Base-by-base conservation (phyloP, 2,113 vertebrate genomes). In the Parus major region DNA sequence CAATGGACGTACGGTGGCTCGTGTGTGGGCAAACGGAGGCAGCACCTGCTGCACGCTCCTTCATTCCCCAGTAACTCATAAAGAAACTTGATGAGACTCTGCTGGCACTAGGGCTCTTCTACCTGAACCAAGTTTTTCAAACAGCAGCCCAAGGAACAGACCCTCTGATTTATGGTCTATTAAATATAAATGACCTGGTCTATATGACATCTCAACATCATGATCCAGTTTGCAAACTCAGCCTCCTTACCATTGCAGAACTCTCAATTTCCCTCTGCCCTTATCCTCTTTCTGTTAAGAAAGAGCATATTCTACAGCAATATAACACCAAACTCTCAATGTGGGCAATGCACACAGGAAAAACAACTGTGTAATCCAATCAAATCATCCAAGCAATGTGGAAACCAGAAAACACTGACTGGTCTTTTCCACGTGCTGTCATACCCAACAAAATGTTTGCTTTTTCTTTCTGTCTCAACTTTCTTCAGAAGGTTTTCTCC, bases 1-100 rank as follows among this genome's bases (percentile, higher is more conserved):
- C 46, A 50, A 19, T 0, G 2, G 53, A 10, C 2, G 7, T 1
- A 6, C 1, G 1, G 42, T 11, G 49, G 47, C n/a, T 77, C 8
- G 3, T 33, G n/a, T 0, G 47, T 6, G 66, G n/a, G 41, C 8
- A 22, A 59, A 71, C 7, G 39, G 36, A 66, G 65, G 65, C 18
- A 65, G n/a, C 0, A 8, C 23, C 63, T 82, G 33, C 42, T 39
- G 6, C 28, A 36, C 1, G 2, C 8, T 24, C 47, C 33, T 42
- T 77, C 59, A 50, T 29, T 53, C 22, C 57, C 23, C 49, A 60
- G 10, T 15, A 82, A 82, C n/a, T 47, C 49, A 15, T 4, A 11
- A 33, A 65, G 46, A 56, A 55, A 44, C 15, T 5, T 52, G 33
- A 14, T 29, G 31, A 75, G 47, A 85, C 23, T n/a, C 31, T 15